These are phyloP conservation scores for Myathropa florea DNA, from an alignment of 2,888 invertebrate genomes.

Conservation along the genomic window DNA sequence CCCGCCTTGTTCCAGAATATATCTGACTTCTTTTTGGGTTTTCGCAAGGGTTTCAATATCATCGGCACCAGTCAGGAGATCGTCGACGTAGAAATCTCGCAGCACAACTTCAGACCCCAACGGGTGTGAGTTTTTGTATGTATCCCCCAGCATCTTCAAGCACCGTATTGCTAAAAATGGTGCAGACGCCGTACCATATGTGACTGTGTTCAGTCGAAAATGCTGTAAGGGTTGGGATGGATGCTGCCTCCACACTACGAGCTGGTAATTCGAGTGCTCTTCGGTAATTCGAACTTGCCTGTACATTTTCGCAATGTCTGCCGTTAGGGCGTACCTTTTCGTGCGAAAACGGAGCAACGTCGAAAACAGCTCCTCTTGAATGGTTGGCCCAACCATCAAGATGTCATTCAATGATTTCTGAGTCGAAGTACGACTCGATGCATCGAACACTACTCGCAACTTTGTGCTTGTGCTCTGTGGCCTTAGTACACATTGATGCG, in stretches of 20 bases:
- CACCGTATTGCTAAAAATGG: too few relatives aligned
- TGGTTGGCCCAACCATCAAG: constrained; percentile 32
- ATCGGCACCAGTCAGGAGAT: constrained; percentile 42
- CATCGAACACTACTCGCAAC: constrained; percentile 15
- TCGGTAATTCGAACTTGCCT: too few relatives aligned
- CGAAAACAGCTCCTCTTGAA: constrained; percentile 19
- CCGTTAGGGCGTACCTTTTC: constrained; percentile 14
- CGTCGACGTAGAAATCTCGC: constrained; percentile 58
- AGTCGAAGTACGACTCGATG: constrained; percentile 1
- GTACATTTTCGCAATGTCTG: constrained; percentile 28
- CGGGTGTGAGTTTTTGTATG: constrained; percentile 12
- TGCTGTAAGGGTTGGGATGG: too few relatives aligned
- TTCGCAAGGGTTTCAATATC: neutral
- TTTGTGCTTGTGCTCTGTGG: constrained; percentile 1
- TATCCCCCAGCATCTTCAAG: too few relatives aligned
- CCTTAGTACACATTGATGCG: neutral
- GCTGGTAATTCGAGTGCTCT: too few relatives aligned
- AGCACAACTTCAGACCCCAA: constrained; percentile 23
- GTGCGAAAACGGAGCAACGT: constrained; percentile 28
- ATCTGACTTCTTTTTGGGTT: neutral
- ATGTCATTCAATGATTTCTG: constrained; percentile 20
- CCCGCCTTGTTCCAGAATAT: neutral
- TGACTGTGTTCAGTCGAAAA: too few relatives aligned
- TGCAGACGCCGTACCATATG: too few relatives aligned
- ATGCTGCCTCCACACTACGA: too few relatives aligned